Conservation (phyloP, 2,113 vertebrate genomes). For the Columba livia region DNA sequence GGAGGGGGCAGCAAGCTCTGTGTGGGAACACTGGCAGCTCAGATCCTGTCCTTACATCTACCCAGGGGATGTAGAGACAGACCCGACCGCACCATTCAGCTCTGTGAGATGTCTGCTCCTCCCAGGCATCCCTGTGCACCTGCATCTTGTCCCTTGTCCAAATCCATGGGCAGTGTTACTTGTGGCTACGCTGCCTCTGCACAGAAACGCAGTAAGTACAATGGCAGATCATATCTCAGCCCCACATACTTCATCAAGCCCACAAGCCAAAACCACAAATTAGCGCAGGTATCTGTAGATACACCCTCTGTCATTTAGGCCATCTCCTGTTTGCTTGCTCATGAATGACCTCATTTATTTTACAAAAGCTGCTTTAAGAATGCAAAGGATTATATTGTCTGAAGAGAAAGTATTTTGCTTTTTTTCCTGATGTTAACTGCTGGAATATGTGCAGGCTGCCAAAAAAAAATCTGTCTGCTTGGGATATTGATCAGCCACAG, state of each 20-base stretch:
- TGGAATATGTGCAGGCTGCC: not conserved
- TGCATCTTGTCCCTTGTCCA: not conserved
- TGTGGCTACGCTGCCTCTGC: not conserved
- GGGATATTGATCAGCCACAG: not conserved
- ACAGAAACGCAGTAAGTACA: not conserved
- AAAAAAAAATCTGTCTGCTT: not conserved
- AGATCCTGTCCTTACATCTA: not conserved
- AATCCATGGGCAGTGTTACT: not conserved
- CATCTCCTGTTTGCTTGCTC: not conserved
- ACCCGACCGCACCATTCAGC: rapidly evolving
- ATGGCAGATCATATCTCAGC: not conserved
- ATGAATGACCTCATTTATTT: not conserved
- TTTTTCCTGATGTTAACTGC: not conserved
- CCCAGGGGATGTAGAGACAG: not conserved
- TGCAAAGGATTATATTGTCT: not conserved
- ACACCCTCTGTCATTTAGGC: not conserved
- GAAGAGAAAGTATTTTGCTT: not conserved
- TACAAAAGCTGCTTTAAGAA: not conserved
- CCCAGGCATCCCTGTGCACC: rapidly evolving
- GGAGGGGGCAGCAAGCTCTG: rapidly evolving
- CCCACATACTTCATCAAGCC: not conserved
- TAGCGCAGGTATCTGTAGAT: not conserved
- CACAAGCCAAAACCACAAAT: not conserved
- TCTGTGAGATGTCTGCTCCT: not conserved
- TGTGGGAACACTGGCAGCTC: not conserved